Conservation (phyloP, 2,113 vertebrate species). For the Toxotes jaculatrix region DNA sequence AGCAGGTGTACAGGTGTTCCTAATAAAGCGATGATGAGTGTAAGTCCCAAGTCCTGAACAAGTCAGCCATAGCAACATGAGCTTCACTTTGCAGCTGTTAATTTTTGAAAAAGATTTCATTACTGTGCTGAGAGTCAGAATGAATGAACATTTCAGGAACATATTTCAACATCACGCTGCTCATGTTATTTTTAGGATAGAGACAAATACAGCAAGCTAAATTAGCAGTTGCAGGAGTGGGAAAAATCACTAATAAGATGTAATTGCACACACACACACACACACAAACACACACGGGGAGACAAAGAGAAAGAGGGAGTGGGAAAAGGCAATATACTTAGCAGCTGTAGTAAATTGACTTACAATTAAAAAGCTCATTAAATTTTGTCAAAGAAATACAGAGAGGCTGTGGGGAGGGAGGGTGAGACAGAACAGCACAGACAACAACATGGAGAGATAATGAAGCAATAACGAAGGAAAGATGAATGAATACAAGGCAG, state of each 20-base stretch:
- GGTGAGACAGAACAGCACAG: not conserved
- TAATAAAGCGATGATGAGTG: no score
- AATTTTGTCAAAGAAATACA: not conserved
- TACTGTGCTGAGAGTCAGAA: no score
- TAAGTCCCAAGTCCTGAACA: no score
- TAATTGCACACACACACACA: not conserved
- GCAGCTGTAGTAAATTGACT: constrained; percentile 21
- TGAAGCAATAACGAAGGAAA: constrained; percentile 20
- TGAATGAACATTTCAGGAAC: not conserved
- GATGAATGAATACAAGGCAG: not conserved
- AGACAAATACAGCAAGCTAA: no score
- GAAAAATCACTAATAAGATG: no score
- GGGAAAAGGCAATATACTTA: not conserved
- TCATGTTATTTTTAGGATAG: no score
- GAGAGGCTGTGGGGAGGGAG: not conserved
- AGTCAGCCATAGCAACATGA: no score
- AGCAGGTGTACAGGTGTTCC: no score
- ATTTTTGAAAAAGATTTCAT: no score
- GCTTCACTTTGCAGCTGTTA: no score
- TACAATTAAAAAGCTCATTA: constrained; percentile 27
- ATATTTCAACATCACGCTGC: no score
- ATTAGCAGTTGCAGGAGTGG: no score
- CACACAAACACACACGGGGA: not conserved
- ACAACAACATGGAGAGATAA: constrained; percentile 7
- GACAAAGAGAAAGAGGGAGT: not conserved